These are phyloP conservation scores for Lycodopsis pacificus DNA, from an alignment of 2,797 vertebrate species.

Conservation along the genomic window DNA sequence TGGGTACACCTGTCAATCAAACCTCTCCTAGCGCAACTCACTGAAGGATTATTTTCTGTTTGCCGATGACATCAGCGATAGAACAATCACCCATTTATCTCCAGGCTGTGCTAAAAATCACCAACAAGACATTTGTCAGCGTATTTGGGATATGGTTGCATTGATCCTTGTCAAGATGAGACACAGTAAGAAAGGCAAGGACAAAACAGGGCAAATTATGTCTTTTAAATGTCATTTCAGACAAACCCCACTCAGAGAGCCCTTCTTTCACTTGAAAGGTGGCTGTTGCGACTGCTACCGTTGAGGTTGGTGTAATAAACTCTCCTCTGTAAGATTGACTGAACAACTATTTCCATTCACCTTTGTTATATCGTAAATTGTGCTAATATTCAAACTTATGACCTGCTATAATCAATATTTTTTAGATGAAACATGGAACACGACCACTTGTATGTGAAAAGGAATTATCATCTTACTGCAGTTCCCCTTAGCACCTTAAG, in stretches of 20 bases:
- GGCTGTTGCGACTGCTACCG: background rate
- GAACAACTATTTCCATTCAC: background rate
- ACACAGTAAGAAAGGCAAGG: slow-evolving; percentile 34
- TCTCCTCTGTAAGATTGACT: background rate
- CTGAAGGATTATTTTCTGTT: slow-evolving; percentile 63
- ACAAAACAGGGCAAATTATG: slow-evolving; percentile 19
- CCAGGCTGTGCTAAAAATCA: slow-evolving; percentile 69
- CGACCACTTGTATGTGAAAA: background rate
- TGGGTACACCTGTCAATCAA: slow-evolving; percentile 74
- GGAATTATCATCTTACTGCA: background rate
- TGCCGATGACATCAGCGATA: slow-evolving; percentile 71
- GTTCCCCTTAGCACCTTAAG: background rate
- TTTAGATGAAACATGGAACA: background rate
- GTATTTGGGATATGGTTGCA: slow-evolving; percentile 60
- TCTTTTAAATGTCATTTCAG: slow-evolving; percentile 48
- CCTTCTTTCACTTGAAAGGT: slow-evolving; percentile 21
- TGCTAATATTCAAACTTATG: background rate
- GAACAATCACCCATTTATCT: slow-evolving; percentile 72
- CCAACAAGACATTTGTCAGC: slow-evolving; percentile 64
- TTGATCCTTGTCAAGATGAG: slow-evolving; percentile 66
- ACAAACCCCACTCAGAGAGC: slow-evolving; percentile 1
- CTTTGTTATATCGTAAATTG: background rate
- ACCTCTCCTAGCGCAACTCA: slow-evolving; percentile 44
- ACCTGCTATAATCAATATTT: background rate
- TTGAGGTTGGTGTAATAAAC: slow-evolving; percentile 8